Base-by-base conservation (phyloP, 1,140 invertebrate species). In the Cyclargus thomasi region DNA sequence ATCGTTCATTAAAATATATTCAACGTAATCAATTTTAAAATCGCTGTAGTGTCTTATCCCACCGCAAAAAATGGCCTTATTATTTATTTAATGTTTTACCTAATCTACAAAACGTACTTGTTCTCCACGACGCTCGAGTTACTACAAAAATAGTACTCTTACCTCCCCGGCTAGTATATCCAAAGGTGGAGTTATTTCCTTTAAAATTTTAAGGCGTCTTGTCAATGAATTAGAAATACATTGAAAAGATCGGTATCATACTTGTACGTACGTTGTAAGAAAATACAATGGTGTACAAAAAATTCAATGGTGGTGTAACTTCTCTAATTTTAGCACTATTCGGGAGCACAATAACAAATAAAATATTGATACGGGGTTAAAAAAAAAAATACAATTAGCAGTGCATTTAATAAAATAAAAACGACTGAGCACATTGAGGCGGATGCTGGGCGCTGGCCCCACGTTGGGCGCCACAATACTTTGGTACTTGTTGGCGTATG, bases 371-470 rank as follows among this genome's bases (percentile, higher is more conserved):
- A 67, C 8, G 59, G 64, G 68, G 69, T 73, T 74, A 74, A 71
- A 75, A 79, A 75, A 47, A 76, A 65, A 73, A 73, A 74, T 68
- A 78, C 79, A 80, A 85, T 81, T 80, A 86, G 84, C 84, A 85
- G 84, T 86, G 84, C 82, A 85, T 86, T 86, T 86, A 86, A 85
- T 86, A 86, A 82, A 83, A 86, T 82, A 82, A 79, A 85, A 80
- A 82, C 81, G 76, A 80, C 78, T 84, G 83, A 86, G 83, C 82
- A 83, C 76, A 80, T 70, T 71, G 76, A 83, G 81, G 80, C 83
- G 81, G 80, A 82, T 74, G 68, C 68, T 59, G 70, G 62, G 63
- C 47, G 68, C 68, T 59, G 70, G 62, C 65, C 47, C 64, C 69
- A 70, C 71, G 29, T 29, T 29, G 53, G 23, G 39, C 39, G 67